A percentile compares a stretch with the other conserved stretches of the same genome.
Conservation (phyloP, 2,888 invertebrate genomes). For the Listrodromus nycthemerus region DNA sequence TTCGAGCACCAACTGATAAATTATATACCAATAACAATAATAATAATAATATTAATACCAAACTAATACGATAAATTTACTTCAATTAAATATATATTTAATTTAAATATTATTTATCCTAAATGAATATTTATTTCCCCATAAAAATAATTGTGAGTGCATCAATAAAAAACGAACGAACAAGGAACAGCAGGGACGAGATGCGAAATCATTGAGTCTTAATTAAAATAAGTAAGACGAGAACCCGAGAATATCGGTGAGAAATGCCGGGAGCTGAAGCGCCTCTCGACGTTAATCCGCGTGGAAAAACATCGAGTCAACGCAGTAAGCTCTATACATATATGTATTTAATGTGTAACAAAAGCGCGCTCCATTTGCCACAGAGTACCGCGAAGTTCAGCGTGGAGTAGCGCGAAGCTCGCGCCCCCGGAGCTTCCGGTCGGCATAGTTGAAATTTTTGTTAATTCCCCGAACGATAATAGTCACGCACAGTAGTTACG, state of each 20-base stretch:
- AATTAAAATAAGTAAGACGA: background rate
- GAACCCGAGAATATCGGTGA: too few species aligned
- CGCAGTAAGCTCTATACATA: background rate
- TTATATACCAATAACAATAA: too few species aligned
- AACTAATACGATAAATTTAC: too few species aligned
- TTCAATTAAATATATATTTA: too few species aligned
- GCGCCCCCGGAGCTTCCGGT: background rate
- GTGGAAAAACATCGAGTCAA: background rate
- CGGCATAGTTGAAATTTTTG: conserved; percentile 40
- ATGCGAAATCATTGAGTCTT: conserved; percentile 31
- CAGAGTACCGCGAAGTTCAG: background rate
- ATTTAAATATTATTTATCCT: too few species aligned
- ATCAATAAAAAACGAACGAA: conserved; percentile 23
- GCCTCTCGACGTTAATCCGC: background rate
- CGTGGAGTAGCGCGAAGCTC: background rate
- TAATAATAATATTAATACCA: too few species aligned
- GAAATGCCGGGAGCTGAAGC: background rate
- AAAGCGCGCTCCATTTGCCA: background rate
- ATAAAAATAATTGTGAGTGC: background rate
- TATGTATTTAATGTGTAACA: background rate
- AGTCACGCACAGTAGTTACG: conserved; percentile 18
- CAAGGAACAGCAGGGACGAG: conserved; percentile 18
- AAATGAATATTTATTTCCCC: too few species aligned
- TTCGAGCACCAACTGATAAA: too few species aligned
- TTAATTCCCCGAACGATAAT: conserved; percentile 46